Evolutionary conservation across 2,888 invertebrate species (phyloP).

Genomic region (Tuberolachnus salignus): DNA sequence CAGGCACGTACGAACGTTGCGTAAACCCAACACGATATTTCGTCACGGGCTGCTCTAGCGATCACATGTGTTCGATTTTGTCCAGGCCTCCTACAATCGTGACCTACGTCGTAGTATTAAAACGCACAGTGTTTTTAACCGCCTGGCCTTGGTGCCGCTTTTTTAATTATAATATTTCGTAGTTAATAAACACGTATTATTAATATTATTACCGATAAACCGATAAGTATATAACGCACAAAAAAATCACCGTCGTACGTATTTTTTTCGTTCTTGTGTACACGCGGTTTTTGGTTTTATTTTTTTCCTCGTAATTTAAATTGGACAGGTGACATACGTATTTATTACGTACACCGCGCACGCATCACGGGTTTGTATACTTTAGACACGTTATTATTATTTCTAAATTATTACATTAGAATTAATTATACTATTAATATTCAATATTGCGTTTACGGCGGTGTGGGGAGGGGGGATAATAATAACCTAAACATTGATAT

Average conservation of each 20-base stretch:
- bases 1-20: slow-evolving; percentile 19
- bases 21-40: slow-evolving; percentile 39
- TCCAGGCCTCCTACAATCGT: neutral
- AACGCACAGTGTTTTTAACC: slow-evolving; percentile 21
- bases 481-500: neutral
- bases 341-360: neutral
- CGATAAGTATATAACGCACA: no score
- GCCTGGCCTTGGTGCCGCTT: slow-evolving; percentile 1
- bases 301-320: no score
- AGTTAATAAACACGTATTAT: no score
- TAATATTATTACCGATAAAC: no score
- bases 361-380: neutral
- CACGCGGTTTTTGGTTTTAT: no score
- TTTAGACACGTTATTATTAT: no score
- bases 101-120: neutral
- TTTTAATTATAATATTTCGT: no score
- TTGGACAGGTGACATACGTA: neutral
- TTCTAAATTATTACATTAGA: no score
- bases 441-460: no score
- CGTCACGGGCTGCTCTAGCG: slow-evolving; percentile 25
- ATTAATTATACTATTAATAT: no score
- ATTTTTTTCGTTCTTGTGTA: no score
- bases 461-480: neutral
- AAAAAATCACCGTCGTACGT: no score
- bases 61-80: slow-evolving; percentile 31